Conservation (phyloP, 2,888 invertebrate species). For the Drosophila colorata region DNA sequence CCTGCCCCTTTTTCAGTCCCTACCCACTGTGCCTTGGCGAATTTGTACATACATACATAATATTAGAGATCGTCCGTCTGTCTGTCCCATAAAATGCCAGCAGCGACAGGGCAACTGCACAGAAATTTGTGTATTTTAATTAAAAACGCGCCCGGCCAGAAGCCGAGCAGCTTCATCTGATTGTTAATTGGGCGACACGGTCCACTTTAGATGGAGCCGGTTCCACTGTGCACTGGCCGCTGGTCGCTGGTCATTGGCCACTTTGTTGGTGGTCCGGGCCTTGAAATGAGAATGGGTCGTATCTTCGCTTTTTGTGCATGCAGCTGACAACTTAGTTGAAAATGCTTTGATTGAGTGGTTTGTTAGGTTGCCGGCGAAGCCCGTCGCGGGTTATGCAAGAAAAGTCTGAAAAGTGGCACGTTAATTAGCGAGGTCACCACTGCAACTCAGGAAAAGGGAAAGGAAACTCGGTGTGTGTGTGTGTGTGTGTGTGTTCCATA, state of each 20-base stretch:
- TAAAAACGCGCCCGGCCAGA: slow-evolving; percentile 70
- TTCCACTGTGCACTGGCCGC: slow-evolving; percentile 22
- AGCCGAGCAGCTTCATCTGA: slow-evolving; percentile 69
- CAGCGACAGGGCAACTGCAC: slow-evolving; percentile 65
- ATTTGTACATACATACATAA: slow-evolving; percentile 37
- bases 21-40: slow-evolving; percentile 1
- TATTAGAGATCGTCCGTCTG: slow-evolving; percentile 39
- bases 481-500: slow-evolving; percentile 17
- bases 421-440: slow-evolving; percentile 28
- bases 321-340: slow-evolving; percentile 61
- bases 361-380: slow-evolving; percentile 4
- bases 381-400: slow-evolving; percentile 26
- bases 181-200: slow-evolving; percentile 72
- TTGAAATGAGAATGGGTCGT: slow-evolving; percentile 30
- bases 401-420: slow-evolving; percentile 2
- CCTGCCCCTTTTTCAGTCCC: background rate
- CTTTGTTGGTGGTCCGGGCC: slow-evolving; percentile 64
- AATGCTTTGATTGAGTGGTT: slow-evolving; percentile 60
- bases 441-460: slow-evolving; percentile 27
- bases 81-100: slow-evolving; percentile 57
- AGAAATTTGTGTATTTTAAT: slow-evolving; percentile 82
- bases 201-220: slow-evolving; percentile 40
- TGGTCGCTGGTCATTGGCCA: slow-evolving; percentile 48
- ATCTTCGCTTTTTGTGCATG: slow-evolving; percentile 38
- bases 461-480: background rate